Percentiles rank a stretch among this genome's conserved stretches.
Conservation (phyloP, 2,113 vertebrate genomes). For the Mus musculus region GRCm39 chrX:160417501-160418000, state of each 20-base stretch:
- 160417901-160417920: not conserved
- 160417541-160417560: not conserved
- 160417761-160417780: not conserved
- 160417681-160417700: not conserved
- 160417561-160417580: constrained; percentile 38
- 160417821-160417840: not conserved
- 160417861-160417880: constrained; percentile 12
- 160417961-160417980: not conserved
- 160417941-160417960: not conserved
- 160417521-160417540: constrained; percentile 55
- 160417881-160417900: not conserved
- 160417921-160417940: not conserved
- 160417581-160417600: not conserved
- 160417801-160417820: not conserved
- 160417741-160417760: not conserved
- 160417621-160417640: constrained; percentile 11
- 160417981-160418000: not conserved
- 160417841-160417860: constrained; percentile 13
- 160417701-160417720: not conserved
- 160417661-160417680: not conserved
- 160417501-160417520: not conserved
- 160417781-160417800: not conserved
- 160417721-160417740: constrained; percentile 4
- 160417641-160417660: not conserved
- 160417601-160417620: not conserved